phyloP scores from a whole-genome alignment of 2,797 vertebrate genomes.

The Pangasius djambal region DNA sequence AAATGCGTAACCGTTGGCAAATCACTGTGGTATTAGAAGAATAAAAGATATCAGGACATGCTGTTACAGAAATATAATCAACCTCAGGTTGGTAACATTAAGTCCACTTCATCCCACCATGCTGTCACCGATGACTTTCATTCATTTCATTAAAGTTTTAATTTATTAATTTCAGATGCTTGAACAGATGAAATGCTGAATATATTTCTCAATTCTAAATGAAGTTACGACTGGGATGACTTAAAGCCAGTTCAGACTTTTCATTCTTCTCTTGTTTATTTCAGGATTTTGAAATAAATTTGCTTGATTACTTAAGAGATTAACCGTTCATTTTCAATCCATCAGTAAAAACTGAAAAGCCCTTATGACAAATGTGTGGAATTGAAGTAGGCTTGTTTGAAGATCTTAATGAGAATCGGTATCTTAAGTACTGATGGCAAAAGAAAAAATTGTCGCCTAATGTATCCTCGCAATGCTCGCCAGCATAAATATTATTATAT shows the following conservation, averaged over 20 bases:
- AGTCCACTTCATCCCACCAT: too few relatives aligned
- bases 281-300: not conserved
- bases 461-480: not conserved
- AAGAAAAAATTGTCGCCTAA: not conserved
- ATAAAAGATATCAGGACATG: too few relatives aligned
- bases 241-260: not conserved
- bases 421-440: not conserved
- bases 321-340: too few relatives aligned
- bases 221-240: not conserved
- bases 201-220: not conserved
- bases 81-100: too few relatives aligned
- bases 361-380: not conserved
- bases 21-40: too few relatives aligned
- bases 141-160: not conserved
- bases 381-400: not conserved
- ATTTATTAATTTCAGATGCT: too few relatives aligned
- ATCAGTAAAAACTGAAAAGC: not conserved
- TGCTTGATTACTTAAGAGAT: not conserved
- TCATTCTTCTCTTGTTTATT: not conserved
- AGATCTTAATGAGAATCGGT: not conserved
- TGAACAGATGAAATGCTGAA: too few relatives aligned
- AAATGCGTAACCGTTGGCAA: too few relatives aligned
- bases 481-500: conserved; percentile 35
- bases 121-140: too few relatives aligned
- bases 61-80: too few relatives aligned